Evolutionary conservation across 2,888 invertebrate genomes (phyloP), one percentile per base, ranked within the genome.

Genomic region (Tetropium fuscum): DNA sequence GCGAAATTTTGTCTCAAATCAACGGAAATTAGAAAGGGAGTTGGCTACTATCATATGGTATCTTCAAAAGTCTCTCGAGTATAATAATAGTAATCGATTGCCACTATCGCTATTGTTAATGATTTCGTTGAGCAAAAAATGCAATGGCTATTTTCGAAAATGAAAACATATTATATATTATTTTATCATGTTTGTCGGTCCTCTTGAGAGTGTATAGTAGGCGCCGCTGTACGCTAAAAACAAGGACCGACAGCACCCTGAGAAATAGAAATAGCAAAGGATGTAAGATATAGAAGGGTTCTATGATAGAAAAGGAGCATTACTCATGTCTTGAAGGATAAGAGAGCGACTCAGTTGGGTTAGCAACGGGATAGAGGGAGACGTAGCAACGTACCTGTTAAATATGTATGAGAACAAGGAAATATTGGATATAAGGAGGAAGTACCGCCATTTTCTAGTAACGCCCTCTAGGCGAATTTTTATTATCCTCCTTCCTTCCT

Each of bases 341-440:
- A 71, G 54, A 45, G 66, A 68, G 69, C 67, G 27, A 13, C 32
- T 19, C 30, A 30, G 20, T 54, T 48, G 45, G 40, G 60, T 11
- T 27, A 43, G 15, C 7, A 10, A 34, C 20, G 27, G 51, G 60
- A 34, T 4, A 38, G 48, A 69, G 57, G 44, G 63, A 65, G 68
- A 71, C 47, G 49, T 64, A 63, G 41, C 58, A 58, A 60, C 64
- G 67, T 74, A 80, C 78, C 79, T 78, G 78, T 76, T 79, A 79
- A 80, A 79, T 78, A 79, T 79, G 77, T 72, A 79, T 76, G 77
- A 78, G 77, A 64, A 75, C 78, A 77, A 78, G 78, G 79, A 80
- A 79, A 79, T 79, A 78, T 76, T 72, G 74, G 77, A 77, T 77
- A 76, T 78, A 78, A 79, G 77, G 78, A 77, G 78, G 79, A 80